Evolutionary conservation across 2,113 vertebrate species (phyloP).

Genomic region (Fulica atra): DNA sequence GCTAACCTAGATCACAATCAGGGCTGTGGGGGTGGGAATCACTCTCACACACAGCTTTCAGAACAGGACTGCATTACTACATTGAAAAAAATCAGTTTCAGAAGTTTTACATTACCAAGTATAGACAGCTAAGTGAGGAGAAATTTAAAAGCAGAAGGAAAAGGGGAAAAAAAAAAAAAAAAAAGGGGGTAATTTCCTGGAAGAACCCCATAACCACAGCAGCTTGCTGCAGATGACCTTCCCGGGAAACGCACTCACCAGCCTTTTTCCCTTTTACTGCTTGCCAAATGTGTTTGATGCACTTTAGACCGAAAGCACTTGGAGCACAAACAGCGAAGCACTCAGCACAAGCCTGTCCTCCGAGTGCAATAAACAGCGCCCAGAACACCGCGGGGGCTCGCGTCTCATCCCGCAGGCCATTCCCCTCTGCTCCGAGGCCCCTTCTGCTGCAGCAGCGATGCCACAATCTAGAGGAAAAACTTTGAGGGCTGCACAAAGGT

Average conservation of each 20-base stretch:
- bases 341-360: neutral
- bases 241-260: neutral
- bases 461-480: neutral
- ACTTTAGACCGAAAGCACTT: neutral
- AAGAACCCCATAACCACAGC: neutral
- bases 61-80: neutral
- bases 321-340: neutral
- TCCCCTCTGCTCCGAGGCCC: neutral
- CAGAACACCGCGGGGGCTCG: neutral
- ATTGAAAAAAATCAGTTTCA: neutral
- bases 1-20: neutral
- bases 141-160: neutral
- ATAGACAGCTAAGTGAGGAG: neutral
- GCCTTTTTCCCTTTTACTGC: neutral
- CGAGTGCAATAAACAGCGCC: neutral
- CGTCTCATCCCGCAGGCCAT: neutral
- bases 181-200: neutral
- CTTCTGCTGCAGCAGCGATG: neutral
- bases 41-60: neutral
- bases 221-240: neutral
- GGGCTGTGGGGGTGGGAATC: no score
- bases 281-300: neutral
- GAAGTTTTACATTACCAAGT: neutral
- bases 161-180: no score
- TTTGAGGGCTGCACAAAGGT: neutral